Base-by-base conservation (phyloP, 1,140 invertebrate genomes). In the Penaeus vannamei region DNA sequence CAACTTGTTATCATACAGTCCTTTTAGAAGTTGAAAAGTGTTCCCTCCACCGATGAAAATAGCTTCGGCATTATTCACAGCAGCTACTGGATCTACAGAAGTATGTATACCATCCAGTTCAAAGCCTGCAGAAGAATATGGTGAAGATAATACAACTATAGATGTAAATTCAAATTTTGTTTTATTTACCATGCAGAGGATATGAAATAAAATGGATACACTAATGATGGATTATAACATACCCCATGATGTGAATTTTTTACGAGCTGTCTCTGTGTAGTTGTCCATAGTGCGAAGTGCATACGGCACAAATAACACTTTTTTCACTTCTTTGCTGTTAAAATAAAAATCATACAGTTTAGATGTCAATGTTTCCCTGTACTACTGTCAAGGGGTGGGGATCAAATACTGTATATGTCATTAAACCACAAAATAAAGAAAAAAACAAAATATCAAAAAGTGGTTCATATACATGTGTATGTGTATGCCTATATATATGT, bases 11-110 rank as follows among this genome's bases (percentile, higher is more conserved):
- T 96, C 95, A 93, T 97, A 96, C 0, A 97, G 92, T 29, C 94
- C 94, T 92, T 95, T 95, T 10, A 97, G 93, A 53, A 97, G 93
- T 36, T 95, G 93, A 92, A 97, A 96, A 17, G 95, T 97, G 92
- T 97, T 96, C 84, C 96, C 96, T 90, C 96, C 96, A n/a, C 96
- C 96, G 88, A 97, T 93, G 93, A 96, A 97, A 87, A 97, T 95
- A 61, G 95, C 95, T 93, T 96, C 93, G 2, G 96, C 95, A 23
- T 94, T 92, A 80, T 94, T 93, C 2, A 97, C 93, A 29, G 95
- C 95, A 85, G 93, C 92, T 4, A 93, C 90, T 32, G 95, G 94
- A 92, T 96, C 93, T 23, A 92, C 72, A 62, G 93, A 93, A 72
- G 94, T 93, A 92, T 97, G 96, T 77, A 96, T 94, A 22, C 96